Base-by-base conservation (phyloP, 1,140 invertebrate species). In the Scaptodrosophila lebanonensis region DNA sequence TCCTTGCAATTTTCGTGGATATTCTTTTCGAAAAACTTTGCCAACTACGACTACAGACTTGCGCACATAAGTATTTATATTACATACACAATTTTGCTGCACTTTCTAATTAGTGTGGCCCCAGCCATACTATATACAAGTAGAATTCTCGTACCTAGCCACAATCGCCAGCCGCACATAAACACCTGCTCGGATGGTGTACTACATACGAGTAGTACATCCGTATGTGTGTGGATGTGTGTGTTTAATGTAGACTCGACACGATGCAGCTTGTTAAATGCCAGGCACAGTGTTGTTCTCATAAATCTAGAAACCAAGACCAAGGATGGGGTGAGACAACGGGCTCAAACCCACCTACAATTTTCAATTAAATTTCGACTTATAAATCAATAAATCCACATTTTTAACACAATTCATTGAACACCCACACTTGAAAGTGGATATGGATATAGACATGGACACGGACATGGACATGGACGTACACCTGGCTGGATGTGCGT, bases 311-410 rank as follows among this genome's bases (percentile, higher is more conserved):
- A 11, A 22, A 20, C 30, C 17, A 12, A 3, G n/a, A 25, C 32
- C 30, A 35, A 40, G 52, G 27, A 32, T n/a, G 1, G n/a, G 48
- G 20, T 29, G 48, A 32, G 29, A 17, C 30, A 48, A 15, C 0
- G 16, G 29, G 6, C 13, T 8, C 9, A 25, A 32, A 43, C 7
- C 20, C 39, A 33, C 40, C 25, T 8, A 48, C 36, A 51, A 57
- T 47, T 72, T 79, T 79, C 76, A 83, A 79, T 79, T 79, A 83
- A 75, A 79, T 79, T 82, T 70, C 69, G 42, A 70, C 76, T 82
- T 75, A 79, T 76, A 73, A 79, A 79, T 79, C 75, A 79, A 79
- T 79, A 75, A 79, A 79, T 52, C 75, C 82, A 73, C 75, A 67
- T 77, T 75, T 79, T 50, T 64, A 79, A 69, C 75, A 82, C 75